Evolutionary conservation across 2,888 invertebrate species (phyloP), one percentile per base, ranked within the genome.

Genomic region (Drosophila kuntzei): DNA sequence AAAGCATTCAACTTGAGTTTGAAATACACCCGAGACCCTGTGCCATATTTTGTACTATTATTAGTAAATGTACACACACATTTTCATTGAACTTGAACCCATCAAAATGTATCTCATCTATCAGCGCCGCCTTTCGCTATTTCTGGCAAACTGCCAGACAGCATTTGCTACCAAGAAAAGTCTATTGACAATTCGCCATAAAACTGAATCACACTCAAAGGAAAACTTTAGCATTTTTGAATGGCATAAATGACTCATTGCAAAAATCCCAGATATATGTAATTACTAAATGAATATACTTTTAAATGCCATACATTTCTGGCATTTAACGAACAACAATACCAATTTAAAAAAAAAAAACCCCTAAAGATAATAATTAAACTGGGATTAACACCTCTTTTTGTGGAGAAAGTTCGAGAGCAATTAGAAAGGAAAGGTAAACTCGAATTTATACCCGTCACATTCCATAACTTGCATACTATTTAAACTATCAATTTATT

Each of bases 1-100:
- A 20, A 49, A 22, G 6, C 51, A 43, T 46, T 57, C 57, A 57
- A 61, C 29, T 50, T 55, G 55, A 47, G n/a, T 32, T 41, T 37
- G 37, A 0, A 1, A 9, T 44, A 34, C 27, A 14, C 9, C 12
- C 36, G 43, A 58, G 43, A 58, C 58, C 59, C 49, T 58, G 63
- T 16, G 20, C 27, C 43, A 34, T 47, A 53, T 47, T n/a, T n/a
- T n/a, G n/a, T n/a, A 8, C 70, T 54, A 70, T 70, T 49, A 46
- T 44, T 60, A 27, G 53, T 61, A 1, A 29, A 7, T 22, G 27
- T 43, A 32, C 44, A 16, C 53, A 59, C 65, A 59, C 72, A 72
- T 55, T 62, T 58, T 27, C 69, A 72, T 72, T 72, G 72, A 72
- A 72, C 72, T 74, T 72, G 72, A 72, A 74, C 72, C 53, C 39